These are phyloP conservation scores for Cardinalis cardinalis DNA, from an alignment of 2,113 vertebrate species.

Conservation along the genomic window DNA sequence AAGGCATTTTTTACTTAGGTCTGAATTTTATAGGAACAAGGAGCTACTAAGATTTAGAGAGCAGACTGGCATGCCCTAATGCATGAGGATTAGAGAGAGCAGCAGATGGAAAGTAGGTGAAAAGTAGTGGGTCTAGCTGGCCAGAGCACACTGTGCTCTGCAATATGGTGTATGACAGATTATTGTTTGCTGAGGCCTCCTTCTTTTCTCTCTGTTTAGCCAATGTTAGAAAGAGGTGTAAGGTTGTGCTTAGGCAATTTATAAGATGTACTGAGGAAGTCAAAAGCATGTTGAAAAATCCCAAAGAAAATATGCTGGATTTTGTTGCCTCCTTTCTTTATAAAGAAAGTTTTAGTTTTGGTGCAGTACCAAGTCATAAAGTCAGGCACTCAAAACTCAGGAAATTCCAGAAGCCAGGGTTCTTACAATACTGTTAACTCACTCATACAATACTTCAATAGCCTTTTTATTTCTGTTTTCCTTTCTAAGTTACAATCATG, in stretches of 20 bases:
- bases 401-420: slow-evolving; percentile 36
- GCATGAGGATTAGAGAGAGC: not conserved
- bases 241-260: not conserved
- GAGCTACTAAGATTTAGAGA: not conserved
- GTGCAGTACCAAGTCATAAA: slow-evolving; percentile 15
- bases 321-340: not conserved
- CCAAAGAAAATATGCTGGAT: not conserved
- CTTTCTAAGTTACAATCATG: not conserved
- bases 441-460: not conserved
- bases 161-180: not conserved
- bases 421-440: not conserved
- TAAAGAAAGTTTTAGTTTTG: not conserved
- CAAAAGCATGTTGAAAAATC: not conserved
- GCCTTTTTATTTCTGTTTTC: slow-evolving; percentile 19
- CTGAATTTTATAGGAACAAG: not conserved
- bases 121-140: not conserved
- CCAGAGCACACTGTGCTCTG: not conserved
- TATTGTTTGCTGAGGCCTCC: not conserved
- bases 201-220: not conserved
- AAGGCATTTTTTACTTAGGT: not conserved
- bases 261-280: not conserved
- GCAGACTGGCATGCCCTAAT: not conserved
- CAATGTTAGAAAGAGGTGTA: not conserved
- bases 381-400: slow-evolving; percentile 9
- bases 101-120: not conserved